phyloP scores from a whole-genome alignment of 2,888 invertebrate species.

The Apoda limacodes region DNA sequence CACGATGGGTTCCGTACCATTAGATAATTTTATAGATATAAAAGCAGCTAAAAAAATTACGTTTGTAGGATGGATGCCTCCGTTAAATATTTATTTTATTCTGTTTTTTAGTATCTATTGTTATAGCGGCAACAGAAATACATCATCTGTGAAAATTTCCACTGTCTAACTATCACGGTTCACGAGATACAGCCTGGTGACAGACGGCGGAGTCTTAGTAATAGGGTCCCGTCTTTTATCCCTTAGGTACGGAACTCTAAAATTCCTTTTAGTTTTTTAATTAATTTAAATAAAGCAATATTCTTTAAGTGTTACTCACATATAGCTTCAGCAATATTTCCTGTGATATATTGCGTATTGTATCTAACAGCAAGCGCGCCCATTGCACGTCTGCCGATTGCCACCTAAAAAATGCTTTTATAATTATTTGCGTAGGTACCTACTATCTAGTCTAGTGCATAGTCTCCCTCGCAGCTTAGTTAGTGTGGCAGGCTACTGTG shows the following conservation, averaged over 20 bases:
- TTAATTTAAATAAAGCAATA: slow-evolving; percentile 1
- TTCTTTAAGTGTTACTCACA: slow-evolving; percentile 44
- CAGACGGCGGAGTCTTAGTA: too few relatives aligned
- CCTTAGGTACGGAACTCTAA: too few relatives aligned
- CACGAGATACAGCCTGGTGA: too few relatives aligned
- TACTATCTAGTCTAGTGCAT: too few relatives aligned
- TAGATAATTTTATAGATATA: background rate
- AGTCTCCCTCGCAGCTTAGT: too few relatives aligned
- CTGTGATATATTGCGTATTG: slow-evolving; percentile 58
- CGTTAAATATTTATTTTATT: slow-evolving; percentile 1
- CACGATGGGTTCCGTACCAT: background rate
- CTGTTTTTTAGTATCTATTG: too few relatives aligned
- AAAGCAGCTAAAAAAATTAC: background rate
- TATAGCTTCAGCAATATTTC: slow-evolving; percentile 66
- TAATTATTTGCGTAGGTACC: too few relatives aligned
- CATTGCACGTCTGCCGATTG: slow-evolving; percentile 59
- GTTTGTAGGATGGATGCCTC: background rate
- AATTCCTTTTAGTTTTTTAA: slow-evolving; percentile 4
- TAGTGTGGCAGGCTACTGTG: too few relatives aligned
- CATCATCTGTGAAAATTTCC: too few relatives aligned
- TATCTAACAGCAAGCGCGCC: slow-evolving; percentile 56
- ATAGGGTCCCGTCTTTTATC: too few relatives aligned
- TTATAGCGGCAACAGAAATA: too few relatives aligned
- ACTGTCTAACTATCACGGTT: too few relatives aligned
- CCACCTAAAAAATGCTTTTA: slow-evolving; percentile 40